Evolutionary conservation across 2,113 vertebrate genomes (phyloP), one percentile per base, ranked within the genome.

Genomic region (Charadrius vociferus): DNA sequence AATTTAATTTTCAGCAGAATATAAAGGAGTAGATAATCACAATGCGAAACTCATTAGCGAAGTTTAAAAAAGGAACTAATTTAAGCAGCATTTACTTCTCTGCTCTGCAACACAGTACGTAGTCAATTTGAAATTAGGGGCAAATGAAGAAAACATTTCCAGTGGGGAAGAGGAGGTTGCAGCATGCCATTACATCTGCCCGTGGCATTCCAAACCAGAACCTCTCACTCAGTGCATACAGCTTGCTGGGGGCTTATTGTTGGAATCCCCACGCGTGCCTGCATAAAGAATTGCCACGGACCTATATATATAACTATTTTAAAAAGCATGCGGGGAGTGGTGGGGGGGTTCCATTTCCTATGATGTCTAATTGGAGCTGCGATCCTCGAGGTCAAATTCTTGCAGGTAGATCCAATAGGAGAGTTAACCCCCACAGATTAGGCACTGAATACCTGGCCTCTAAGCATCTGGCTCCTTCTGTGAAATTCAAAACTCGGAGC

Each of bases 391-490:
- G 93, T 87, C 86, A 94, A 79, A 95, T 91, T 94, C 70, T 81
- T 92, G 65, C 88, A 96, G 86, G 83, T 95, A 96, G 77, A 67
- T 86, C 75, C 80, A 92, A 47, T 84, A 84, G 84, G 49, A 86
- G 67, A 93, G 70, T 79, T 93, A 96, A 94, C 89, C 24, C 52
- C 30, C 0, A 0, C 78, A 95, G 94, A 96, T 82, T 88, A 94
- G 66, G 56, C 84, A 91, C 30, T 9, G 12, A 95, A 94, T 96
- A 96, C 73, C 89, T 91, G 84, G 47, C 56, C 37, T 63, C 43
- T 87, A 87, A 93, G 88, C 21, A 79, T 92, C 97, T 95, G 94
- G 91, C 95, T 96, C 61, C 91, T 95, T 79, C 86, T 96, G 49
- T 85, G 96, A 96, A 96, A 97, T 95, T 94, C 78, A 94, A 97